Base-by-base conservation (phyloP, 2,888 invertebrate genomes). In the Netelia melanura region DNA sequence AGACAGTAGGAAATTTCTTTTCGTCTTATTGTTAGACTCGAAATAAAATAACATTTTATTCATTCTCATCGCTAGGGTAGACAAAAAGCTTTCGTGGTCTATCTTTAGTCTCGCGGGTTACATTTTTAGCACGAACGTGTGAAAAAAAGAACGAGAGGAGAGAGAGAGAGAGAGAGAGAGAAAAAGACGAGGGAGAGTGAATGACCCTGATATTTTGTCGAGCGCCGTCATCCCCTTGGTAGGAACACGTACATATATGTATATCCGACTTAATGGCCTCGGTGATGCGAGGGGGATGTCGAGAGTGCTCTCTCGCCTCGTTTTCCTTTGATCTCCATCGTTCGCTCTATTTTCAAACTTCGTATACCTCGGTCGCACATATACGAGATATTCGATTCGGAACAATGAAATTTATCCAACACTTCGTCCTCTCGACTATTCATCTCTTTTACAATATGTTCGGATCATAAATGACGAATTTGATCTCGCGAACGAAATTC, bases 211-310 rank as follows among this genome's bases (percentile, higher is more conserved):
- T 30, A 21, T 44, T 67, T 44, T 23, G 38, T 64, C 44, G 44
- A 44, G 65, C 43, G 17, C 44, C n/a, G 25, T 62, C 11, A 62
- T 62, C 62, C 30, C 11, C 30, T 64, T 25, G 17, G 17, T 64
- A 30, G 30, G 30, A 30, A 61, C 14, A 64, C 14, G 30, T 38
- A n/a, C 21, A 52, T 48, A 67, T 44, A 67, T 43, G 5, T 67
- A 44, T 48, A 67, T 52, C 23, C 25, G 48, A 2, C 67, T 68
- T 68, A 68, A 68, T 52, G 52, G 67, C 67, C 52, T 52, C 52
- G 48, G 17, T 14, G 52, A 25, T 14, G 23, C 48, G 52, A 52
- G 48, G 23, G 38, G 48, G 52, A 68, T 25, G 17, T 23, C 25
- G 48, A 68, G 65, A 25, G 67, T 43, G 23, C 52, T 68, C 25